Percentiles rank a stretch among this genome's conserved stretches.
Conservation (phyloP, 2,797 vertebrate species). For the Danio tinwini region DNA sequence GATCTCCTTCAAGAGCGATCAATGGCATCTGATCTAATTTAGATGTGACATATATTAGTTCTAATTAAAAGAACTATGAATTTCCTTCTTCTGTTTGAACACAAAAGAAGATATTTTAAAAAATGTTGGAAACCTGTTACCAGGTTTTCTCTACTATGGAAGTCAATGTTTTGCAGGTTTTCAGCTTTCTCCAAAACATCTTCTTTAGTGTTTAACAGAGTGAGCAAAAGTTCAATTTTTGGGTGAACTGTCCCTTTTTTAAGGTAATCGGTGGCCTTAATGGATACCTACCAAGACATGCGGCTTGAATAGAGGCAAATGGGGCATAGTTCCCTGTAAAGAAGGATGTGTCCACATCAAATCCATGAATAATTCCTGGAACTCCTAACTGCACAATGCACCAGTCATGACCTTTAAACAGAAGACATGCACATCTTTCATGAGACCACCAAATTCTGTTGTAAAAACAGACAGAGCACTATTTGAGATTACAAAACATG, state of each 20-base stretch:
- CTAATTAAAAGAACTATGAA: background rate
- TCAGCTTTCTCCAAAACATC: no score
- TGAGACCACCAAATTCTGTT: slow-evolving; percentile 47
- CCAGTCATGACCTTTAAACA: slow-evolving; percentile 77
- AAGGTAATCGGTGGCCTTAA: background rate
- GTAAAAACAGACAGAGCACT: slow-evolving; percentile 23
- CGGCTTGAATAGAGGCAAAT: slow-evolving; percentile 76
- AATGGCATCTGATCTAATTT: slow-evolving; percentile 69
- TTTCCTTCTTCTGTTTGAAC: no score
- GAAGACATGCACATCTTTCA: slow-evolving; percentile 45
- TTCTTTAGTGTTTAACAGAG: no score
- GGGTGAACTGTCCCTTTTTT: no score
- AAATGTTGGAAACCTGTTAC: no score
- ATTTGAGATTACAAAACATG: slow-evolving; percentile 41
- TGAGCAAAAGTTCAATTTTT: no score
- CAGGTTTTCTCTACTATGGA: no score
- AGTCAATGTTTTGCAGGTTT: no score
- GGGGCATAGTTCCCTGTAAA: slow-evolving; percentile 80
- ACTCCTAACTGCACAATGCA: slow-evolving; percentile 79
- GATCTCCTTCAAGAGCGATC: slow-evolving; percentile 72
- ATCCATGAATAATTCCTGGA: slow-evolving; percentile 70
- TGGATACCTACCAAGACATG: slow-evolving; percentile 68
- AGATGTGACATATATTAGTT: slow-evolving; percentile 13
- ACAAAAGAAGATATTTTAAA: no score
- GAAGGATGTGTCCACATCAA: slow-evolving; percentile 82